Base-by-base conservation (phyloP, 2,888 invertebrate species). In the Timandra comae region DNA sequence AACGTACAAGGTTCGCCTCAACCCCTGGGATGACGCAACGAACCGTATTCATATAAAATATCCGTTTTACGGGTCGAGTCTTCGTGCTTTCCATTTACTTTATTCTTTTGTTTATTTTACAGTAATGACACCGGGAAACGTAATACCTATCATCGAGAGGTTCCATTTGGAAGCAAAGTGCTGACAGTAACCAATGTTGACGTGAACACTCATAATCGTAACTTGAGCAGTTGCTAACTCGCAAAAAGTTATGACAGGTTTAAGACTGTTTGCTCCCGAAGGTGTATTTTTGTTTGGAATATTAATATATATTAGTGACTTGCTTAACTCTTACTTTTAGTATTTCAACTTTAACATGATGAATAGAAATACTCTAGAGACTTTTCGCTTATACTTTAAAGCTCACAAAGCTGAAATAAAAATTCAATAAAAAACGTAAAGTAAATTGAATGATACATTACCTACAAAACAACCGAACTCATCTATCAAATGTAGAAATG, bases 401-500 rank as follows among this genome's bases (percentile, higher is more conserved):
- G n/a, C n/a, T n/a, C n/a, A n/a, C n/a, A n/a, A n/a, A n/a, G n/a
- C n/a, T n/a, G n/a, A n/a, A n/a, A n/a, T n/a, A n/a, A n/a, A n/a
- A n/a, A n/a, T n/a, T n/a, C n/a, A n/a, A n/a, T n/a, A n/a, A n/a
- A n/a, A n/a, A n/a, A n/a, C n/a, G n/a, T n/a, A n/a, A n/a, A n/a
- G n/a, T n/a, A n/a, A n/a, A n/a, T n/a, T n/a, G n/a, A n/a, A n/a
- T n/a, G n/a, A n/a, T n/a, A n/a, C n/a, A n/a, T n/a, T n/a, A n/a
- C n/a, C n/a, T n/a, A n/a, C n/a, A n/a, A n/a, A n/a, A n/a, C n/a
- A n/a, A n/a, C n/a, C n/a, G n/a, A n/a, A n/a, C 24, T 20, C 54
- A 61, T 69, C 53, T 55, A 49, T 70, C 61, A 64, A 68, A 63
- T 46, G 52, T 55, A 63, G 59, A 62, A 61, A 58, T 47, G 53